Percentiles rank a stretch among this genome's conserved stretches.
These are phyloP conservation scores for Falco punctatus DNA, from an alignment of 2,113 vertebrate species.

Conservation along the genomic window DNA sequence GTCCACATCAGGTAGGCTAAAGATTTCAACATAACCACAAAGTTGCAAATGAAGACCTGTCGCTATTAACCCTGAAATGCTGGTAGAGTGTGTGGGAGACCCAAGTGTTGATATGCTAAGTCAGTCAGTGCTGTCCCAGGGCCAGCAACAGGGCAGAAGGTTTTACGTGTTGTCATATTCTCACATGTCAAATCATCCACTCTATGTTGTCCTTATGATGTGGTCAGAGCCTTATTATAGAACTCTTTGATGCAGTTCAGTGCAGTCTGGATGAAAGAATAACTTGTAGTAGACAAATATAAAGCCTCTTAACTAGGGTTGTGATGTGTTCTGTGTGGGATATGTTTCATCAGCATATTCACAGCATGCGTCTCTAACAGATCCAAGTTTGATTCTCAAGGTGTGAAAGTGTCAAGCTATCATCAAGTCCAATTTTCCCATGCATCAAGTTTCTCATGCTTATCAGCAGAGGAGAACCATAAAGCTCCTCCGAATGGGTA, in stretches of 20 bases:
- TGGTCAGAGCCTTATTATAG: slow-evolving; percentile 11
- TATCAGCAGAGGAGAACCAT: slow-evolving; percentile 24
- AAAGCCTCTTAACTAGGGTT: background rate
- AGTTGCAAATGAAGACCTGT: background rate
- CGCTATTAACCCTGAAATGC: background rate
- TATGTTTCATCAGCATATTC: slow-evolving; percentile 61
- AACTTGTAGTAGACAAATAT: slow-evolving; percentile 52
- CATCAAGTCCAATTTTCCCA: slow-evolving; percentile 55
- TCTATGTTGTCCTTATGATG: background rate
- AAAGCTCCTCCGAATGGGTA: background rate
- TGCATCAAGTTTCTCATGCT: slow-evolving; percentile 43
- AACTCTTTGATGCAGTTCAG: background rate
- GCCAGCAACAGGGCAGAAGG: background rate
- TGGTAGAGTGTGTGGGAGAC: background rate
- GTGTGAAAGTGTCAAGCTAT: slow-evolving; percentile 65
- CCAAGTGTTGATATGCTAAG: background rate
- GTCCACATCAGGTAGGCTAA: background rate
- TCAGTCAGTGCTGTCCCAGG: background rate
- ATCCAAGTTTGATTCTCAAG: slow-evolving; percentile 36
- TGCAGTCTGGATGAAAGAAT: background rate
- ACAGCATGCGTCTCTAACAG: slow-evolving; percentile 30
- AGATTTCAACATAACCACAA: background rate
- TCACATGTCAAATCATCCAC: background rate
- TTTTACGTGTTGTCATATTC: background rate
- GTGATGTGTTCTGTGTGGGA: slow-evolving; percentile 39